phyloP scores from a whole-genome alignment of 2,888 invertebrate genomes.

The Morinoia aosen region DNA sequence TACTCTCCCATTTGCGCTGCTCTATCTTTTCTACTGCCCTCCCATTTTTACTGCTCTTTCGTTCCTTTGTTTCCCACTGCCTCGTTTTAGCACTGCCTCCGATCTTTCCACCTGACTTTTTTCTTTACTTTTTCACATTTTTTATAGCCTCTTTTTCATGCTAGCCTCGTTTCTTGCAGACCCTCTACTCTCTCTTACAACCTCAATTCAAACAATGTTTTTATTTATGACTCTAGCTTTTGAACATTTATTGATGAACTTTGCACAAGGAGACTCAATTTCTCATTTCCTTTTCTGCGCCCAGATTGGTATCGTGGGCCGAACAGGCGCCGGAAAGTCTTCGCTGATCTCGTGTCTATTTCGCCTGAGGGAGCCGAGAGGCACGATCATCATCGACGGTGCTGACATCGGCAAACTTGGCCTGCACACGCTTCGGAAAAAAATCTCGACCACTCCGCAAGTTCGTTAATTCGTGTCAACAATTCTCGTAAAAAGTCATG shows the following conservation, averaged over 20 bases:
- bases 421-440: slow-evolving; percentile 81
- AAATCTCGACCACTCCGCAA: slow-evolving; percentile 90
- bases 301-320: slow-evolving; percentile 82
- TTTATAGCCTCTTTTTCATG: too few species aligned
- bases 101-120: too few species aligned
- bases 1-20: not conserved
- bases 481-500: not conserved
- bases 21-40: not conserved
- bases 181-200: too few species aligned
- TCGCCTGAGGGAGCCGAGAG: slow-evolving; percentile 84
- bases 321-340: slow-evolving; percentile 89
- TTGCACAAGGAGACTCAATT: not conserved
- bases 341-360: slow-evolving; percentile 85
- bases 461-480: not conserved
- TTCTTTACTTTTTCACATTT: too few species aligned
- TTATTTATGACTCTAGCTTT: not conserved
- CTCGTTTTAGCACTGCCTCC: not conserved
- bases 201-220: not conserved
- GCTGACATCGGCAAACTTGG: slow-evolving; percentile 73
- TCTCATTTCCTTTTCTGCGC: not conserved
- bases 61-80: not conserved
- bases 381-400: slow-evolving; percentile 85
- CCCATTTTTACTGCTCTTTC: not conserved
- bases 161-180: too few species aligned
- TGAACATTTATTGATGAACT: too few species aligned